These are phyloP conservation scores for Scytalopus superciliaris DNA, from an alignment of 2,113 vertebrate species.

Conservation along the genomic window DNA sequence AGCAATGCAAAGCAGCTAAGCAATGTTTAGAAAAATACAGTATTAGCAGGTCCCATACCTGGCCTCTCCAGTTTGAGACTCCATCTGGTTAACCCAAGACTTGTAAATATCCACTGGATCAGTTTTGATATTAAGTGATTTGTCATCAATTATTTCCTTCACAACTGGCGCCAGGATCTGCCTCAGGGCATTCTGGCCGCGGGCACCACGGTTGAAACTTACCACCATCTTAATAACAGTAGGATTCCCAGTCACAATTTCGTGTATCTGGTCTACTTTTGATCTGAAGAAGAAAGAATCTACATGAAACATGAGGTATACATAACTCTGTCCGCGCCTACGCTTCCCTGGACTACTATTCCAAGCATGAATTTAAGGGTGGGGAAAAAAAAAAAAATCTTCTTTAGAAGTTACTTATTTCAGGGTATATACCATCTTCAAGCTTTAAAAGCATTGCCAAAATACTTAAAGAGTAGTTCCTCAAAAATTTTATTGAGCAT, in stretches of 20 bases:
- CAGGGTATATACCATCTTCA: not conserved
- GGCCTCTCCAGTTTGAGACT: conserved; percentile 94
- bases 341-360: not conserved
- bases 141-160: conserved; percentile 98
- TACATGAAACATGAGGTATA: not conserved
- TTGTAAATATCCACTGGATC: conserved; percentile 98
- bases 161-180: conserved; percentile 94
- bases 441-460: not conserved
- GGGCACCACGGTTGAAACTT: conserved; percentile 95
- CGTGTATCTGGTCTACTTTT: conserved; percentile 97
- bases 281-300: conserved; percentile 77
- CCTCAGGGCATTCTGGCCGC: conserved; percentile 92
- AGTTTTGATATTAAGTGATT: conserved; percentile 94
- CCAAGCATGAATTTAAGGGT: not conserved
- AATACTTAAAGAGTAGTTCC: not conserved
- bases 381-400: too few species aligned
- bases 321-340: not conserved
- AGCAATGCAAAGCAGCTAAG: not conserved
- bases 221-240: conserved; percentile 99
- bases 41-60: conserved; percentile 75
- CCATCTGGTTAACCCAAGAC: conserved; percentile 99
- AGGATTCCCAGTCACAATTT: conserved; percentile 96
- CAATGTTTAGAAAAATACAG: not conserved
- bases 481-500: not conserved
- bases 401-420: not conserved